Percentiles rank a stretch among this genome's conserved stretches.
These are phyloP conservation scores for Leptopilina myrica DNA, from an alignment of 2,888 invertebrate species.

Conservation along the genomic window DNA sequence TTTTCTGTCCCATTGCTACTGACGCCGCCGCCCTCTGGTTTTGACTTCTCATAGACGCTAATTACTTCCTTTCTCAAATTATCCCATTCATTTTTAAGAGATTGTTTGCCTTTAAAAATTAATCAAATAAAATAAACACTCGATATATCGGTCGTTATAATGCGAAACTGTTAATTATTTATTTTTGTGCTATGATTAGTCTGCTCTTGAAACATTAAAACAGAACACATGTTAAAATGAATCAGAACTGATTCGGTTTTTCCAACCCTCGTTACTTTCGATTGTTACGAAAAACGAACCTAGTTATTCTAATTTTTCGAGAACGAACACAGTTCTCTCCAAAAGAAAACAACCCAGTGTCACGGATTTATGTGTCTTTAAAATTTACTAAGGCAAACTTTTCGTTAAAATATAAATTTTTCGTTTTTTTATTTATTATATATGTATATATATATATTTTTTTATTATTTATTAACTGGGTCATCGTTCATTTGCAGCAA, in stretches of 20 bases:
- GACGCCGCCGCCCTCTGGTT: conserved; percentile 37
- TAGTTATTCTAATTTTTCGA: conserved; percentile 14
- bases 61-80: background rate
- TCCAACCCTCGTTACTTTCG: conserved; percentile 36
- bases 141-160: background rate
- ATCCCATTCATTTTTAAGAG: conserved; percentile 40
- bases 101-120: conserved; percentile 7
- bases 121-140: background rate
- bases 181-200: background rate
- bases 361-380: background rate
- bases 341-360: conserved; percentile 17
- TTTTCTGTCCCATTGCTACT: background rate
- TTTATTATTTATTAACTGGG: no score
- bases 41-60: background rate
- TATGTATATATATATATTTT: no score
- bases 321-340: conserved; percentile 38
- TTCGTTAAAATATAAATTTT: background rate
- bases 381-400: background rate
- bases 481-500: background rate
- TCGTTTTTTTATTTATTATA: no score
- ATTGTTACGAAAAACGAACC: background rate
- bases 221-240: conserved; percentile 36
- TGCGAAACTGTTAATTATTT: background rate
- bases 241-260: conserved; percentile 20
- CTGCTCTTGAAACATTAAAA: conserved; percentile 20